Percentiles rank a stretch among this genome's conserved stretches.
Conservation (phyloP, 2,888 invertebrate species). For the Uropetala carovei region DNA sequence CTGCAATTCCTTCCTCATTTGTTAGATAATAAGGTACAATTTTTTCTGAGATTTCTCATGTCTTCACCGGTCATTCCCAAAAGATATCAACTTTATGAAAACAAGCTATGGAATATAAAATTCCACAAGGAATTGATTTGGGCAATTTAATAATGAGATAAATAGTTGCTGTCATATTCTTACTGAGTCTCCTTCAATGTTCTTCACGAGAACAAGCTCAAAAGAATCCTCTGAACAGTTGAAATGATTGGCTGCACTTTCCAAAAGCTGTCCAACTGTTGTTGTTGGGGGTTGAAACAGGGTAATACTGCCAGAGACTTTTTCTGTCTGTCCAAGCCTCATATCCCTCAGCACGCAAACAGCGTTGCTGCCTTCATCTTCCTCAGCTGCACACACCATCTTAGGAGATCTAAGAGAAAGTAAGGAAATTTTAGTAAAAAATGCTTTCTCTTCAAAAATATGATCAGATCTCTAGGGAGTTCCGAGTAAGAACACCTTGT, state of each 20-base stretch:
- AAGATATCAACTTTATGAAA: too few species aligned
- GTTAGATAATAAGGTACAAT: background rate
- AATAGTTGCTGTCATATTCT: background rate
- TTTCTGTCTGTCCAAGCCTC: conserved; percentile 66
- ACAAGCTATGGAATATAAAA: too few species aligned
- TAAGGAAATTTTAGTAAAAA: too few species aligned
- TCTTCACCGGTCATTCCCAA: too few species aligned
- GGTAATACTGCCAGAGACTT: background rate
- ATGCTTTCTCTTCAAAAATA: too few species aligned
- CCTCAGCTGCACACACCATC: conserved; percentile 75
- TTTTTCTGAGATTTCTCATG: background rate
- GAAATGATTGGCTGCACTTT: background rate
- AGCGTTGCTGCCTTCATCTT: conserved; percentile 73
- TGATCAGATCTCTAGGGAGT: too few species aligned
- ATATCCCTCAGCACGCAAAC: conserved; percentile 76
- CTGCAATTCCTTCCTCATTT: too few species aligned
- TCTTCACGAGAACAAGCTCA: conserved; percentile 29
- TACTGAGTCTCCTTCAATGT: background rate
- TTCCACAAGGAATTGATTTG: too few species aligned
- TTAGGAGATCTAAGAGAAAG: background rate
- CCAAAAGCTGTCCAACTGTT: conserved; percentile 39
- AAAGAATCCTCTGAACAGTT: conserved; percentile 47
- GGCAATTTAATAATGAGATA: too few species aligned
- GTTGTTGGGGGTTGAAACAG: conserved; percentile 18
- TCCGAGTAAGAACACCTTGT: too few species aligned